Evolutionary conservation across 2,888 invertebrate genomes (phyloP), one percentile per base, ranked within the genome.

Genomic region (Ormyrus nitidulus): DNA sequence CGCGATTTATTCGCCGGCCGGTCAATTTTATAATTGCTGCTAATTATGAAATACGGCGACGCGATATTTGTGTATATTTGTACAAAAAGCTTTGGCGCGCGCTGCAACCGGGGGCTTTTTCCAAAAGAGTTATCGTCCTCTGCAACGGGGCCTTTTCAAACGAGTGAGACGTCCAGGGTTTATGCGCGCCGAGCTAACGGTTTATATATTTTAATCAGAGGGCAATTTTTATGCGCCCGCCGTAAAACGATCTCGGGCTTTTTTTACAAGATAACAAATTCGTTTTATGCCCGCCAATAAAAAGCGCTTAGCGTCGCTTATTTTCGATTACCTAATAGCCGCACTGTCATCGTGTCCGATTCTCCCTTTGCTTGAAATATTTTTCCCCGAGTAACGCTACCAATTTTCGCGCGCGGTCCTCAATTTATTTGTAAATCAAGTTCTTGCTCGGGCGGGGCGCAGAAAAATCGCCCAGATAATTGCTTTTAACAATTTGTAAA

Each of bases 1-100:
- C 77, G 53, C 77, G 19, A n/a, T 9, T 61, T 61, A 73, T 76
- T n/a, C 48, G n/a, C 51, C 64, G 34, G 68, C 34, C 56, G 79
- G 54, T 71, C 62, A 51, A 70, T 80, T 76, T 78, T 71, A 74
- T 82, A 81, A 83, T 81, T 83, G 68, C 71, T 53, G 53, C 80
- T 76, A 77, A 76, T 81, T 72, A 81, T 82, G 76, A 82, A 77
- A 77, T 81, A 83, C 49, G 68, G 66, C 64, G 13, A 34, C 19
- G 73, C 74, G 64, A 80, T 68, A 71, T 64, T 53, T 64, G n/a
- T 10, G 10, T 51, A 11, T 59, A 19, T 49, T 44, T 48, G 54
- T 10, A 54, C 19, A 19, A 19, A 19, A 19, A 19, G 19, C 19
- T 54, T 59, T 56, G 13, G 5, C 59, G 59, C 34, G 34, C 59